Evolutionary conservation across 2,797 vertebrate genomes (phyloP).

Genomic region (Hippoglossus hippoglossus): DNA sequence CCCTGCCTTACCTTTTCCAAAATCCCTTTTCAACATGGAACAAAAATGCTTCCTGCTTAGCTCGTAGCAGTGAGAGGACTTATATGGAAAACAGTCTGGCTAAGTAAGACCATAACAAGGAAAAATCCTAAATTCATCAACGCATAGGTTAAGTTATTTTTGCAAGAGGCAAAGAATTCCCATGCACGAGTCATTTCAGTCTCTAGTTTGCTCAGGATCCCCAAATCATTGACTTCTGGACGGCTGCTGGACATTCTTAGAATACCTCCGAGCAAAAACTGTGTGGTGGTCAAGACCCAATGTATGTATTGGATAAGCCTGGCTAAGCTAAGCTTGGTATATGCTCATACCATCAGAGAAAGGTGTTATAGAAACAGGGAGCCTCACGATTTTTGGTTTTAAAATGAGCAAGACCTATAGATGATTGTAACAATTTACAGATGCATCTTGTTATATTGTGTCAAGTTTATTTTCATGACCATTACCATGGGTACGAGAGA

Average conservation of each 20-base stretch:
- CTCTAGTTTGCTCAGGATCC: constrained; percentile 2
- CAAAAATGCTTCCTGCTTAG: background rate
- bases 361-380: constrained; percentile 10
- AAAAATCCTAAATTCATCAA: background rate
- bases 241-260: constrained; percentile 40
- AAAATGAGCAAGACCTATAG: background rate
- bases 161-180: background rate
- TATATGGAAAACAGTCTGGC: background rate
- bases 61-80: background rate
- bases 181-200: background rate
- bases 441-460: background rate
- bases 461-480: too few relatives aligned
- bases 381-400: constrained; percentile 13
- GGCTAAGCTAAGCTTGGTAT: constrained; percentile 35
- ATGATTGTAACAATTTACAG: background rate
- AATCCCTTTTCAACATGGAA: background rate
- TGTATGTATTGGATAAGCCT: constrained; percentile 43
- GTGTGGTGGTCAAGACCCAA: constrained; percentile 30
- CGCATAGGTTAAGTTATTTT: background rate
- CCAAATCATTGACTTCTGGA: constrained; percentile 11
- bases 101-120: background rate
- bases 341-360: constrained; percentile 30
- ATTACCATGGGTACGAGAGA: too few relatives aligned
- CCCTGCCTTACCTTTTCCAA: background rate
- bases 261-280: constrained; percentile 40